These are phyloP conservation scores for Pogonus chalceus DNA, from an alignment of 1,140 invertebrate genomes.

Conservation along the genomic window DNA sequence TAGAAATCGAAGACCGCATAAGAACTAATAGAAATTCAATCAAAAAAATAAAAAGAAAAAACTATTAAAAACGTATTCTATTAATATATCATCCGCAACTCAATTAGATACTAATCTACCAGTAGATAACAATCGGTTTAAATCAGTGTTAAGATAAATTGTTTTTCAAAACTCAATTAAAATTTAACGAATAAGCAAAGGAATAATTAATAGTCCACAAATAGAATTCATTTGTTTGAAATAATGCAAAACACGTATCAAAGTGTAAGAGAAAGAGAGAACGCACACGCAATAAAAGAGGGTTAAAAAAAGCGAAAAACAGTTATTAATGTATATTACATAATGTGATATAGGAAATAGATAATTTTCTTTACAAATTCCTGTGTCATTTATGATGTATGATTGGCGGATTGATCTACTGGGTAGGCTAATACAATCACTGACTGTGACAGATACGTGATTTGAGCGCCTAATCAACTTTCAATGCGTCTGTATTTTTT, in stretches of 20 bases:
- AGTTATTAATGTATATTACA: neutral
- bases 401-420: neutral
- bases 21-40: too few relatives aligned
- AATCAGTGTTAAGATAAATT: neutral
- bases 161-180: neutral
- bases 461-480: too few relatives aligned
- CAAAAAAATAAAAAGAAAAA: too few relatives aligned
- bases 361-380: neutral
- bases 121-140: too few relatives aligned
- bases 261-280: neutral
- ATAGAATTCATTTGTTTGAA: neutral
- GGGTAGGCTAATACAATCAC: neutral
- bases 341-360: neutral
- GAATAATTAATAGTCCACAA: neutral
- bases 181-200: neutral
- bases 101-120: neutral
- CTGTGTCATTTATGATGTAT: neutral
- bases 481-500: too few relatives aligned
- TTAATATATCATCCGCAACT: too few relatives aligned
- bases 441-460: neutral
- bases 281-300: neutral
- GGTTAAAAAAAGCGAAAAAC: neutral
- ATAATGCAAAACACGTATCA: neutral
- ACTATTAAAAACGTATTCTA: too few relatives aligned
- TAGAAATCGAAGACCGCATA: too few relatives aligned